Evolutionary conservation across 1,140 invertebrate genomes (phyloP).

Genomic region (Venustaconcha ellipsiformis): DNA sequence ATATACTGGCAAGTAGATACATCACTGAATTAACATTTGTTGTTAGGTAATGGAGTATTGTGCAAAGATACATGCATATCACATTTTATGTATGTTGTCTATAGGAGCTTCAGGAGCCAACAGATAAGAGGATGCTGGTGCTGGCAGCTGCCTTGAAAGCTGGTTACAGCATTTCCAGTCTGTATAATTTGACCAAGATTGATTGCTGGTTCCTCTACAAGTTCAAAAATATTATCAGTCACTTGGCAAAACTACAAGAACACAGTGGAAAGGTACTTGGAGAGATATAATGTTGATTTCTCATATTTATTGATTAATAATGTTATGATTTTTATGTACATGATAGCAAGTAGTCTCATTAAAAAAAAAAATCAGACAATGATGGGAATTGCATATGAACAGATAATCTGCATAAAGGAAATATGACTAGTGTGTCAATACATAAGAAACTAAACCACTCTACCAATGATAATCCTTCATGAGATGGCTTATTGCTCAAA

Average conservation of each 20-base stretch:
- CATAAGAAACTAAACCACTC: too few species aligned
- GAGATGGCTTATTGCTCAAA: too few species aligned
- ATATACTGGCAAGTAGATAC: not conserved
- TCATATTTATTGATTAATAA: too few species aligned
- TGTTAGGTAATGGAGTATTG: not conserved
- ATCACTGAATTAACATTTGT: not conserved
- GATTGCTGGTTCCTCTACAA: slow-evolving; percentile 97
- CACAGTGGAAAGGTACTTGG: slow-evolving; percentile 53
- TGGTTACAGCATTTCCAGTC: slow-evolving; percentile 82
- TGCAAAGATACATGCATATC: not conserved
- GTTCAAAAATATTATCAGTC: slow-evolving; percentile 91
- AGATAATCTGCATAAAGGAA: too few species aligned
- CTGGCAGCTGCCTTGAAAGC: slow-evolving; percentile 91
- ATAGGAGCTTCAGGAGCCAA: slow-evolving; percentile 91
- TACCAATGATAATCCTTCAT: too few species aligned
- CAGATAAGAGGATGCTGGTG: slow-evolving; percentile 97
- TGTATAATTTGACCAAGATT: slow-evolving; percentile 96
- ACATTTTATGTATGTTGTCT: slow-evolving; percentile 11
- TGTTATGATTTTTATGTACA: not conserved
- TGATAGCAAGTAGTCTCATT: not conserved
- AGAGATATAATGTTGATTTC: too few species aligned
- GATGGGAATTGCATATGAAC: too few species aligned
- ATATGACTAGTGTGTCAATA: too few species aligned
- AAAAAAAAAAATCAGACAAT: too few species aligned
- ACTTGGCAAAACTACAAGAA: slow-evolving; percentile 75